phyloP scores from a whole-genome alignment of 2,888 invertebrate species.

The Torymus tubicola region DNA sequence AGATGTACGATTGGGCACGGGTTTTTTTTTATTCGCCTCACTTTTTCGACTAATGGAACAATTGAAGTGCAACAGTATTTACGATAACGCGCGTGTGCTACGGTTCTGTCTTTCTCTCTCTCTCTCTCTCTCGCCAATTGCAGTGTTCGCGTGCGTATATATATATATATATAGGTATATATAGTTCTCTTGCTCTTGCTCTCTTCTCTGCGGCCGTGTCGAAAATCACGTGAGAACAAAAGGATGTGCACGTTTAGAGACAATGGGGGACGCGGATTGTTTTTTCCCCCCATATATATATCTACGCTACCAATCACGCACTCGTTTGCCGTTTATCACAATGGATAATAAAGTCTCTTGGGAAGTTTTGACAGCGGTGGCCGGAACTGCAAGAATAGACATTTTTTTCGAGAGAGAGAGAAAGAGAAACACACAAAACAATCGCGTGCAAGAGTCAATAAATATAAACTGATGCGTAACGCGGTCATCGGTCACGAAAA shows the following conservation, averaged over 20 bases:
- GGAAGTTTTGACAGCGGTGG: slow-evolving; percentile 1
- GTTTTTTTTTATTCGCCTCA: neutral
- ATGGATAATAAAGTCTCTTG: slow-evolving; percentile 16
- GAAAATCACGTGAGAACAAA: slow-evolving; percentile 29
- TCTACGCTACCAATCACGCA: neutral
- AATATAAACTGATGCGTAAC: no score
- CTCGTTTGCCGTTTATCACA: slow-evolving; percentile 1
- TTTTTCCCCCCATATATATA: neutral
- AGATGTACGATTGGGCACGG: no score
- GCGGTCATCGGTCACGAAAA: no score
- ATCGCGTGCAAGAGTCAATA: no score
- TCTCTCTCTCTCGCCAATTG: no score
- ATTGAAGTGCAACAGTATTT: neutral
- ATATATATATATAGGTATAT: no score
- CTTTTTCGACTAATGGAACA: neutral
- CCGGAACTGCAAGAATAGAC: neutral
- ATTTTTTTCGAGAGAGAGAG: neutral
- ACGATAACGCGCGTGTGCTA: slow-evolving; percentile 5
- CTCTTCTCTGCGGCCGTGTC: no score
- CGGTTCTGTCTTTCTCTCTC: no score
- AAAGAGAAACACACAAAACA: no score
- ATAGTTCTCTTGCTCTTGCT: no score
- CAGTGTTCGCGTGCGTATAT: no score
- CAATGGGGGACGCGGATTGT: slow-evolving; percentile 6
- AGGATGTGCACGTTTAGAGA: slow-evolving; percentile 24